Conservation (phyloP, 2,797 vertebrate genomes). For the Onychomys leucogaster region DNA sequence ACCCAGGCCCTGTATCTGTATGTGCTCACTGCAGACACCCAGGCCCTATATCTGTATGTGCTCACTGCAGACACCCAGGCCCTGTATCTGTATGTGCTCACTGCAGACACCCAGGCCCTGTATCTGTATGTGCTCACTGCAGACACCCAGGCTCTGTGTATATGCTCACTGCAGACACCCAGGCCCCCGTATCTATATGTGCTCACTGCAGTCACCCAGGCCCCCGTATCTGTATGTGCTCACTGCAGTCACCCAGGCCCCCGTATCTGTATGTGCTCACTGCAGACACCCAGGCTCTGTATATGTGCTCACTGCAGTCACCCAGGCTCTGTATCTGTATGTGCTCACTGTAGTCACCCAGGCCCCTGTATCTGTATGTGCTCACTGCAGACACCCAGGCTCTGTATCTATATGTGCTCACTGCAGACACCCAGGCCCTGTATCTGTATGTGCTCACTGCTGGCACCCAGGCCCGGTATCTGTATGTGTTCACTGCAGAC, state of each 20-base stretch:
- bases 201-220: not conserved
- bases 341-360: slow-evolving; percentile 8
- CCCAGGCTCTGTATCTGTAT: not conserved
- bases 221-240: not conserved
- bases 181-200: not conserved
- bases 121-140: slow-evolving; percentile 8
- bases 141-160: too few relatives aligned
- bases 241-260: too few relatives aligned
- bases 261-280: not conserved
- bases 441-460: slow-evolving; percentile 8
- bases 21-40: slow-evolving; percentile 4
- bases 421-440: too few relatives aligned
- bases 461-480: too few relatives aligned
- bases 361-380: not conserved
- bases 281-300: too few relatives aligned
- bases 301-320: slow-evolving; percentile 43
- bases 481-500: slow-evolving; percentile 12
- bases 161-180: slow-evolving; percentile 41
- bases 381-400: not conserved
- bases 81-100: not conserved
- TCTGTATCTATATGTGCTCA: not conserved
- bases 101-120: too few relatives aligned
- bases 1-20: not conserved
- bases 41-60: not conserved
- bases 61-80: not conserved